Conservation (phyloP, 92 coral and sea anemone genomes). For the Pocillopora meandrina region DNA sequence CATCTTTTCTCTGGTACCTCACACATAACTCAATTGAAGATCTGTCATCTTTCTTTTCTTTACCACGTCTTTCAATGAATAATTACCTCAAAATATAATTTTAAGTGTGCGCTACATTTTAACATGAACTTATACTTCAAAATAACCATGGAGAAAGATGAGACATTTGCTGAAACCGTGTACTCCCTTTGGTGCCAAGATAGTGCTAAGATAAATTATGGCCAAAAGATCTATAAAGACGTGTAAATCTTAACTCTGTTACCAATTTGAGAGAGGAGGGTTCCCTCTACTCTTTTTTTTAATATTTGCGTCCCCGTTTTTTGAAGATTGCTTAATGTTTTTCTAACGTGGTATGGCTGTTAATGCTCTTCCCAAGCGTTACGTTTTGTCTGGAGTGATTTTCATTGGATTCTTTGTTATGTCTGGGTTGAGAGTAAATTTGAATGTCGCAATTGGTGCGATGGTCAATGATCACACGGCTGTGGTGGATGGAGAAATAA, state of each 20-base stretch:
- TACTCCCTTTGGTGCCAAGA: no score
- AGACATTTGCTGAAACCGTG: no score
- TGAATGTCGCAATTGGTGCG: slow-evolving; percentile 60
- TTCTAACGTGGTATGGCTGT: no score
- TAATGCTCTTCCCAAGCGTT: no score
- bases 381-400: slow-evolving; percentile 59
- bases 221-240: not conserved
- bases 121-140: not conserved
- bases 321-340: no score
- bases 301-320: not conserved
- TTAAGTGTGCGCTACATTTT: no score
- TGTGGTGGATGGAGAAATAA: no score
- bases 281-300: not conserved
- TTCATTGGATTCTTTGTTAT: slow-evolving; percentile 81
- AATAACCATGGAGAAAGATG: no score
- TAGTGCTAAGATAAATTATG: not conserved
- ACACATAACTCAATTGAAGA: slow-evolving; percentile 14
- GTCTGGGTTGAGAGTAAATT: slow-evolving; percentile 79
- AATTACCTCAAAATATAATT: no score
- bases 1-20: not conserved
- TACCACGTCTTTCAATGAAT: not conserved
- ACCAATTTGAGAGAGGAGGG: no score
- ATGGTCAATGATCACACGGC: no score
- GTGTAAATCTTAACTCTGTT: no score
- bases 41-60: not conserved